These are phyloP conservation scores for Hemicentrotus pulcherrimus DNA, from an alignment of 35 echinoderm and acorn worm genomes.

Conservation along the genomic window DNA sequence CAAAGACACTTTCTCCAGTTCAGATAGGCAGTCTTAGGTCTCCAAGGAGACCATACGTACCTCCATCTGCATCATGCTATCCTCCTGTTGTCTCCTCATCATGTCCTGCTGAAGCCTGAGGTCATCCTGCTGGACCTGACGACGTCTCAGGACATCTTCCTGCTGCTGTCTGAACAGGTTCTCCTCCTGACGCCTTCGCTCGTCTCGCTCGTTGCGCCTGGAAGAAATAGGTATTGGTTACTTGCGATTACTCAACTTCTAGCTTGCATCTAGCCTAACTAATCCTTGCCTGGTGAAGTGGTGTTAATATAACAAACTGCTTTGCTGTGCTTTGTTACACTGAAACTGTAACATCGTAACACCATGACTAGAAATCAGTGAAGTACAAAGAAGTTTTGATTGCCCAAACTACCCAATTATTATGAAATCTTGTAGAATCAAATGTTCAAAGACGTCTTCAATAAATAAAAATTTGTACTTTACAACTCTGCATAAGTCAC, in stretches of 20 bases:
- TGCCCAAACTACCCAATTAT: too few relatives aligned
- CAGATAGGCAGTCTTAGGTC: background rate
- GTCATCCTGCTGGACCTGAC: slow-evolving; percentile 36
- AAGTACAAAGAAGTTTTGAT: too few relatives aligned
- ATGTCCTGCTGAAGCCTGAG: slow-evolving; percentile 57
- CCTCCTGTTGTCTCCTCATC: slow-evolving; percentile 32
- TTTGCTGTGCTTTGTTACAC: too few relatives aligned
- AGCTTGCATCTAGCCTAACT: too few relatives aligned
- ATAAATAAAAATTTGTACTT: too few relatives aligned
- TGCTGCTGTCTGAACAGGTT: slow-evolving; percentile 55
- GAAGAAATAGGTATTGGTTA: background rate
- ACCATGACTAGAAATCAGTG: too few relatives aligned
- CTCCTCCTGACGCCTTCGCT: slow-evolving; percentile 56
- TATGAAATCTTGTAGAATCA: too few relatives aligned
- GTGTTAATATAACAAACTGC: too few relatives aligned
- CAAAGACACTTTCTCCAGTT: background rate
- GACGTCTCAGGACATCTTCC: slow-evolving; percentile 27
- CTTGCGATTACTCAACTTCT: background rate
- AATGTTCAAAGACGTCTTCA: too few relatives aligned
- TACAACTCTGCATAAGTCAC: too few relatives aligned
- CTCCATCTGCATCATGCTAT: slow-evolving; percentile 44
- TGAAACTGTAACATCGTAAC: too few relatives aligned
- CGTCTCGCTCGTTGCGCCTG: slow-evolving; percentile 60
- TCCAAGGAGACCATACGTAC: background rate
- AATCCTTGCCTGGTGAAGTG: too few relatives aligned